A percentile compares a stretch with the other conserved stretches of the same genome.
phyloP scores from a whole-genome alignment of 2,888 invertebrate genomes.

The Agrilus mali region DNA sequence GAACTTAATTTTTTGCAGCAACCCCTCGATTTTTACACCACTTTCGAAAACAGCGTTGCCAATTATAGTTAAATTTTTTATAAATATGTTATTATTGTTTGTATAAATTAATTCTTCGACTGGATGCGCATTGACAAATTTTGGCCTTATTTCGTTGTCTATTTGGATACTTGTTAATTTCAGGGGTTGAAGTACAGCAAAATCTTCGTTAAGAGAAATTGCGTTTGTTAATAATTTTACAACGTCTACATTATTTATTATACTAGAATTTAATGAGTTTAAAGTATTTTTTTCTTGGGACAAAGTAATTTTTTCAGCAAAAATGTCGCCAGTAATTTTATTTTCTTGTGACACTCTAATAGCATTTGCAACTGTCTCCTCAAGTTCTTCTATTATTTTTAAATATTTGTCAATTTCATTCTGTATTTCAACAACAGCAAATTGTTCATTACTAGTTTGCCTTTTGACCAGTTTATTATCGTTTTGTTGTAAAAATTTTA shows the following conservation, averaged over 20 bases:
- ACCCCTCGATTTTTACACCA: conserved; percentile 19
- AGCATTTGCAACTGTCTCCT: conserved; percentile 6
- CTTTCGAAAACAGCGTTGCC: conserved; percentile 23
- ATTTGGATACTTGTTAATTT: conserved; percentile 21
- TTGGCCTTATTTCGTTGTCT: conserved; percentile 17
- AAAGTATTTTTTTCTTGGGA: conserved; percentile 17
- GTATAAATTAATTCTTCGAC: conserved; percentile 18
- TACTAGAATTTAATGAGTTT: conserved; percentile 17
- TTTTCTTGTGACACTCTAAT: conserved; percentile 7
- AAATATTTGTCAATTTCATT: no score
- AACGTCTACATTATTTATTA: conserved; percentile 21
- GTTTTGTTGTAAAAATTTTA: conserved; percentile 7
- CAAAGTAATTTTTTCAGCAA: conserved; percentile 19
- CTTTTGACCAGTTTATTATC: background rate
- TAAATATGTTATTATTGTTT: conserved; percentile 14
- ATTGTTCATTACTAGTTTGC: no score
- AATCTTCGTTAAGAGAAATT: conserved; percentile 20
- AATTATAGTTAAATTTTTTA: conserved; percentile 21
- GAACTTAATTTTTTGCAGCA: conserved; percentile 24
- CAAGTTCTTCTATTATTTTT: conserved; percentile 4
- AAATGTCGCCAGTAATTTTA: conserved; percentile 16
- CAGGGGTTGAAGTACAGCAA: conserved; percentile 16
- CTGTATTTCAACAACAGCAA: no score
- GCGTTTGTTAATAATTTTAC: conserved; percentile 19
- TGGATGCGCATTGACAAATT: conserved; percentile 23